A percentile compares a stretch with the other conserved stretches of the same genome.
phyloP scores from a whole-genome alignment of 2,888 invertebrate genomes.

The Macrophya alboannulata region DNA sequence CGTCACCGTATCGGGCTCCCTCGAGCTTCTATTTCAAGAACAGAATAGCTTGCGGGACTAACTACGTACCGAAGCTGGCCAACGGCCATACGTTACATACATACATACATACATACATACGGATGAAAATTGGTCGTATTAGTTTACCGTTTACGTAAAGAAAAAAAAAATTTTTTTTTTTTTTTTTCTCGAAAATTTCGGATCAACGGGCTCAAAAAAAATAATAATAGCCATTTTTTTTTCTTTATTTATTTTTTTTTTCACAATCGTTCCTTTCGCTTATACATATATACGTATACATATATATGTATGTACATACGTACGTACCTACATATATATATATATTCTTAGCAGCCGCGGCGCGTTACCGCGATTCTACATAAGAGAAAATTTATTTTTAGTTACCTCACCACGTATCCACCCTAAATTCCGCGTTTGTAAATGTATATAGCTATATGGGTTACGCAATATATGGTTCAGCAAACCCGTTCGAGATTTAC shows the following conservation, averaged over 20 bases:
- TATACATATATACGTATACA: too few relatives aligned
- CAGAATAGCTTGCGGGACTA: conserved; percentile 69
- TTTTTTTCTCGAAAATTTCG: too few relatives aligned
- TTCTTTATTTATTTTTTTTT: too few relatives aligned
- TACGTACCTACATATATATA: background rate
- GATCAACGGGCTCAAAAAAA: background rate
- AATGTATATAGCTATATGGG: conserved; percentile 46
- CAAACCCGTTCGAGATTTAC: conserved; percentile 66
- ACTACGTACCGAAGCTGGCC: conserved; percentile 42
- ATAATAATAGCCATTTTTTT: too few relatives aligned
- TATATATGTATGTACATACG: too few relatives aligned
- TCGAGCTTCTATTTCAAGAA: conserved; percentile 76
- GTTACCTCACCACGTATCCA: conserved; percentile 18
- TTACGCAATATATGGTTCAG: conserved; percentile 74
- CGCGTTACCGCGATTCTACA: background rate
- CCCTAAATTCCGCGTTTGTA: conserved; percentile 53
- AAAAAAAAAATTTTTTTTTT: too few relatives aligned
- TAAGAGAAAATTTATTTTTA: conserved; percentile 47
- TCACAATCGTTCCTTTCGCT: too few relatives aligned
- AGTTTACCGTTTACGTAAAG: conserved; percentile 20
- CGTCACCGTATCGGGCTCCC: conserved; percentile 75
- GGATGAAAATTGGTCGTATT: conserved; percentile 23
- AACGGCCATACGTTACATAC: conserved; percentile 33
- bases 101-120: too few relatives aligned
- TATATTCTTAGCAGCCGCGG: background rate